These are phyloP conservation scores for Patagioenas fasciata DNA, from an alignment of 2,113 vertebrate species.

Conservation along the genomic window DNA sequence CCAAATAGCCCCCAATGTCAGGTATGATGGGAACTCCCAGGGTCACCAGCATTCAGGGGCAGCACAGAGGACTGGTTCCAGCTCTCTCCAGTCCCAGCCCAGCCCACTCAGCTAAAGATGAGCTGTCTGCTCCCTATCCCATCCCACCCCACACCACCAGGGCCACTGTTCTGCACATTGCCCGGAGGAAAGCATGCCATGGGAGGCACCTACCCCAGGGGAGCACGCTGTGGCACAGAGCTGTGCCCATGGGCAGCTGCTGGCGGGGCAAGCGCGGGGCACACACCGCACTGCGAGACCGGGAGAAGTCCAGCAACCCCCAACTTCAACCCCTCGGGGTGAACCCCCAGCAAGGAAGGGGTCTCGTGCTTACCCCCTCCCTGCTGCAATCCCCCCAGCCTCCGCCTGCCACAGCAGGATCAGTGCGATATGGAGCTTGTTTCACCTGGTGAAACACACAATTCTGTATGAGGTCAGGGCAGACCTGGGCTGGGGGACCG, in stretches of 20 bases:
- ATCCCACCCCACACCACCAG: rapidly evolving
- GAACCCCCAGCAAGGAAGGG: neutral
- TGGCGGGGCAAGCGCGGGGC: neutral
- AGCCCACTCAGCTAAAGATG: neutral
- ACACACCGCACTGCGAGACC: neutral
- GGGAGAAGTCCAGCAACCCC: neutral
- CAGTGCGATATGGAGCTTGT: rapidly evolving
- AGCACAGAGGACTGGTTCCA: neutral
- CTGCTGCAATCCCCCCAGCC: neutral
- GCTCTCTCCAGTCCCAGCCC: neutral
- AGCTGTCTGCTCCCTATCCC: neutral
- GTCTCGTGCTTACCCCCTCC: rapidly evolving
- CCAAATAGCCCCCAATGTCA: neutral
- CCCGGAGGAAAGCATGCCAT: rapidly evolving
- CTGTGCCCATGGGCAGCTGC: neutral
- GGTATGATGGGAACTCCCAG: rapidly evolving
- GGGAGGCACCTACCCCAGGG: neutral
- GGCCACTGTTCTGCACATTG: rapidly evolving
- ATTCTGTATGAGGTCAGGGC: neutral
- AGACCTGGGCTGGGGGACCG: neutral
- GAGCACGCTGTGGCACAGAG: rapidly evolving
- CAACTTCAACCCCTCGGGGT: rapidly evolving
- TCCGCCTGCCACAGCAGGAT: neutral
- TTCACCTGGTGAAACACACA: neutral
- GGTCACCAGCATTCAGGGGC: neutral